phyloP scores from a whole-genome alignment of 2,888 invertebrate species.

The Ophonus ardosiacus region DNA sequence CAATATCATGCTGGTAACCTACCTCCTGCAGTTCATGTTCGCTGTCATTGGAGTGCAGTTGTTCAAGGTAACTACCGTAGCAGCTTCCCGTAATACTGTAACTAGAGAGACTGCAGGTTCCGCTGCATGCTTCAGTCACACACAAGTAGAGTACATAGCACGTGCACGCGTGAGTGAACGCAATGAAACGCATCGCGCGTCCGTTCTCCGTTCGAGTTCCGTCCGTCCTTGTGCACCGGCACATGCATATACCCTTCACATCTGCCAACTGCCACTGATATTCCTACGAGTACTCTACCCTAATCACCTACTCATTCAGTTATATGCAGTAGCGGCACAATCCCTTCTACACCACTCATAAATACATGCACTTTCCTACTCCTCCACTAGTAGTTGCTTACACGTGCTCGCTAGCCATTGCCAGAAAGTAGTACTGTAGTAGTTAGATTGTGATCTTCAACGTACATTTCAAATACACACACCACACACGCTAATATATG shows the following conservation, averaged over 20 bases:
- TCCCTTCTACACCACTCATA: neutral
- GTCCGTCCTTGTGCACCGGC: constrained; percentile 1
- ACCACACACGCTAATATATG: constrained; percentile 48
- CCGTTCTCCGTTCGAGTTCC: neutral
- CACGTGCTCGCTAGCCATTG: constrained; percentile 6
- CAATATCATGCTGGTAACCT: constrained; percentile 99
- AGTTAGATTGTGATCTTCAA: neutral
- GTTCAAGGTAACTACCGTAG: constrained; percentile 91
- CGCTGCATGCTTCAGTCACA: constrained; percentile 60
- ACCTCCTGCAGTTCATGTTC: constrained; percentile 99
- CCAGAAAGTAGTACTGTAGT: constrained; percentile 25
- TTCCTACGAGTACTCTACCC: neutral
- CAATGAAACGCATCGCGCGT: constrained; percentile 25
- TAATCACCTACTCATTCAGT: neutral
- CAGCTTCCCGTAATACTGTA: constrained; percentile 63
- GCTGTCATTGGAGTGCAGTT: constrained; percentile 99
- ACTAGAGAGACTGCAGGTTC: constrained; percentile 58
- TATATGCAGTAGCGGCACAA: neutral
- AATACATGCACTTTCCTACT: neutral
- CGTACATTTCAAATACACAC: constrained; percentile 32
- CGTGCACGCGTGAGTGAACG: constrained; percentile 58
- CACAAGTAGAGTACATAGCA: constrained; percentile 38
- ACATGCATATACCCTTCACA: neutral
- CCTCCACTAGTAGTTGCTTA: constrained; percentile 7
- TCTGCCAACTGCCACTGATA: neutral